A percentile compares a stretch with the other conserved stretches of the same genome.
These are phyloP conservation scores for Romanogobio albipinnatus DNA, from an alignment of 2,113 vertebrate genomes.

Conservation along the genomic window DNA sequence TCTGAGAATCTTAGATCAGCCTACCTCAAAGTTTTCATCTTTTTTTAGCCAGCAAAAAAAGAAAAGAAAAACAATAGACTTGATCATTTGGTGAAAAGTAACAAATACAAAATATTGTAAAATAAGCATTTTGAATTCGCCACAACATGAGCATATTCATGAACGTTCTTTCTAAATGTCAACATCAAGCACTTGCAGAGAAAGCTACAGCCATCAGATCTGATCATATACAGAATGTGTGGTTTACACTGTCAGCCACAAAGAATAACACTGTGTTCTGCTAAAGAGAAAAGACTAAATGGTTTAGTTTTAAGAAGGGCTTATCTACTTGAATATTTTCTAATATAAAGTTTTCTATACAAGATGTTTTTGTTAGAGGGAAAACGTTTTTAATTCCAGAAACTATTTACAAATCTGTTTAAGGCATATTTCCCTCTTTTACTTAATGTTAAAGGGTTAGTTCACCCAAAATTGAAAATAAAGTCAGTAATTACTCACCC, in stretches of 20 bases:
- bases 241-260: neutral
- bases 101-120: neutral
- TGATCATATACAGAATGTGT: neutral
- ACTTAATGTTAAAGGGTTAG: neutral
- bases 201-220: neutral
- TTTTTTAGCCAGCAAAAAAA: conserved; percentile 36
- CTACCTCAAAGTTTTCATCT: conserved; percentile 12
- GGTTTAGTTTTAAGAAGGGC: neutral
- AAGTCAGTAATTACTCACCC: no score
- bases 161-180: neutral
- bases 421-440: neutral
- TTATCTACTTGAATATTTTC: conserved; percentile 49
- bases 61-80: neutral
- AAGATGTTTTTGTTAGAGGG: neutral
- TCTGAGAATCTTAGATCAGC: neutral
- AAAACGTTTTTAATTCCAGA: neutral
- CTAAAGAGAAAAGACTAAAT: neutral
- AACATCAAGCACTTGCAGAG: neutral
- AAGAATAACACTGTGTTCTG: neutral
- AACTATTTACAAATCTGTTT: neutral
- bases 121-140: neutral
- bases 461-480: no score
- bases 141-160: neutral
- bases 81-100: neutral
- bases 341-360: conserved; percentile 2